Percentiles rank a stretch among this genome's conserved stretches.
Evolutionary conservation across 2,113 vertebrate species (phyloP).

Genomic region (Calonectris borealis): DNA sequence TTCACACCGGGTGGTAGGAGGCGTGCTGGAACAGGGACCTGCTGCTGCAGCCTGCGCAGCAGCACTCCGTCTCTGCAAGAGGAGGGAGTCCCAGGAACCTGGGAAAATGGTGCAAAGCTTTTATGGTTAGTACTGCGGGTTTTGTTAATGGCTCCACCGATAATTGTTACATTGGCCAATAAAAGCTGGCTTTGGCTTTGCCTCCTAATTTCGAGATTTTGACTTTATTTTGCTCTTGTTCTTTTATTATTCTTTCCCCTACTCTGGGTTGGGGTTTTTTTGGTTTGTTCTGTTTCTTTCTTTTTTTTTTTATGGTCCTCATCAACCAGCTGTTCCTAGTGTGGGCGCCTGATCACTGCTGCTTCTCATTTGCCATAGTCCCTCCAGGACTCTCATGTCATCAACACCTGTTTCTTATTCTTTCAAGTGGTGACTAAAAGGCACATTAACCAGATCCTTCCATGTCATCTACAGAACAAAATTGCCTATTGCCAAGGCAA

Average conservation of each 20-base stretch:
- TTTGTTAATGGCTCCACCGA: constrained; percentile 14
- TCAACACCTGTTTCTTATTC: not conserved
- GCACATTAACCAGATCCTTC: constrained; percentile 5
- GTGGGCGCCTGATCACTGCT: not conserved
- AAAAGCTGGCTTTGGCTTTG: constrained; percentile 50
- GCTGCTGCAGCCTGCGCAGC: not conserved
- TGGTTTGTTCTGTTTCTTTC: not conserved
- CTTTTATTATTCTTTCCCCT: not conserved
- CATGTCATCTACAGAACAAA: not conserved
- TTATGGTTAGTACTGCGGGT: constrained; percentile 11
- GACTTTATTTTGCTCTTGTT: constrained; percentile 25
- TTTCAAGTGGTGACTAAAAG: not conserved
- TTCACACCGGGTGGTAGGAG: constrained; percentile 19
- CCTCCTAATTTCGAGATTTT: constrained; percentile 38
- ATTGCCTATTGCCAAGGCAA: not conserved
- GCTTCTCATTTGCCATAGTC: not conserved
- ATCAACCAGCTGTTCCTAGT: constrained; percentile 56
- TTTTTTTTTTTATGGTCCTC: not conserved
- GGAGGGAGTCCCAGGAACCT: not conserved
- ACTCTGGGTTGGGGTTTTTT: not conserved
- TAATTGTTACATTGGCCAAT: not conserved
- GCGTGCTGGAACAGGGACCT: not conserved
- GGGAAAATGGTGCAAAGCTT: constrained; percentile 36
- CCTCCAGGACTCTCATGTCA: not conserved
- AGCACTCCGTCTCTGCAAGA: not conserved